These are phyloP conservation scores for Megaptera novaeangliae DNA, from an alignment of 2,113 vertebrate genomes.

Conservation along the genomic window DNA sequence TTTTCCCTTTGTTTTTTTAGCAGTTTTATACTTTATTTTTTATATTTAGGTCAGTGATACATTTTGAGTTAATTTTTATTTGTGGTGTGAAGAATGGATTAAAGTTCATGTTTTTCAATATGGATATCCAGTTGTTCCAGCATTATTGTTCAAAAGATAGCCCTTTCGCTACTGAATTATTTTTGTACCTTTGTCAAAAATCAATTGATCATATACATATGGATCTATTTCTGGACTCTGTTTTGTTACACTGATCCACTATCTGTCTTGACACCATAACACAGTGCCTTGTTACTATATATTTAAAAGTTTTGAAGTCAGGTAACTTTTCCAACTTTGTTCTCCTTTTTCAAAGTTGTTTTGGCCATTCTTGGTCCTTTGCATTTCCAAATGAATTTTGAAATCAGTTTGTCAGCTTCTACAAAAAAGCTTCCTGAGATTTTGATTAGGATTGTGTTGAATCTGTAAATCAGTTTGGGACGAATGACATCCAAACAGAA, in stretches of 20 bases:
- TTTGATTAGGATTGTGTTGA: background rate
- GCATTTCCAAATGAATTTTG: background rate
- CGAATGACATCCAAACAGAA: background rate
- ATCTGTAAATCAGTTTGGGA: background rate
- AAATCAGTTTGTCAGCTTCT: background rate
- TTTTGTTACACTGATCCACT: background rate
- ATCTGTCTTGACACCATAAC: background rate
- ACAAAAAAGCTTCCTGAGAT: background rate
- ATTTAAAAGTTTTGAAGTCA: background rate
- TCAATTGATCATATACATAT: background rate
- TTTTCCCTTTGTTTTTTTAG: background rate
- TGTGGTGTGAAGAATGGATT: background rate
- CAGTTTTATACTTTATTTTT: background rate
- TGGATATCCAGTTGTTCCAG: background rate
- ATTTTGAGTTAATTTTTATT: background rate
- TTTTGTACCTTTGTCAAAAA: background rate
- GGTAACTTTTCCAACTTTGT: background rate
- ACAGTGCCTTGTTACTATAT: background rate
- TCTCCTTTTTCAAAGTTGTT: constrained; percentile 16
- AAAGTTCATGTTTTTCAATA: background rate
- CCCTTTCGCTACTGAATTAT: background rate
- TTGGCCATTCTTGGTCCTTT: background rate
- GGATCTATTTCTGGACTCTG: background rate
- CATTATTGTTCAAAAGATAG: background rate
- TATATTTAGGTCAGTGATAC: background rate